Conservation (phyloP, 2,113 vertebrate species). For the Falcunculus frontatus region DNA sequence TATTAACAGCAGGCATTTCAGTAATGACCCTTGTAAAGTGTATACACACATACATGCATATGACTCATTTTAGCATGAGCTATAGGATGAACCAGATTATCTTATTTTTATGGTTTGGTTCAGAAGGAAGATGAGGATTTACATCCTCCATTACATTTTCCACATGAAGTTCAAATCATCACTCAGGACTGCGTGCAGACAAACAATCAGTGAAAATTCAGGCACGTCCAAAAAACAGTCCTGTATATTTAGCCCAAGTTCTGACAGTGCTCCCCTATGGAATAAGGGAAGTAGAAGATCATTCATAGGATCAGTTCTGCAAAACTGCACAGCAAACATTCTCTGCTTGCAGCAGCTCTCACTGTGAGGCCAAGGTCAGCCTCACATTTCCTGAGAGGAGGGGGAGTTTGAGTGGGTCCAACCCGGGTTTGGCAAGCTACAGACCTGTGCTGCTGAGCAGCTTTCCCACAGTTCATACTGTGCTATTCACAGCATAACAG, state of each 20-base stretch:
- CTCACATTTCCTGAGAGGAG: not conserved
- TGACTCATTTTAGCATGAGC: not conserved
- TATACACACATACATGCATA: not conserved
- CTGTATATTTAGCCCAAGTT: not conserved
- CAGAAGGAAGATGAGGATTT: not conserved
- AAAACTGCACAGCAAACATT: not conserved
- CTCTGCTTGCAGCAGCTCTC: not conserved
- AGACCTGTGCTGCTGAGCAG: not conserved
- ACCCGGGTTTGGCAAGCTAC: not conserved
- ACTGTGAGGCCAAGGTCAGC: not conserved
- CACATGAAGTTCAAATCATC: not conserved
- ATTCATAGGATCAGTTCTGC: not conserved
- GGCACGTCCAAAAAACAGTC: not conserved
- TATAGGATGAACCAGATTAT: not conserved
- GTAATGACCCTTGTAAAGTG: not conserved
- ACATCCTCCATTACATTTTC: not conserved
- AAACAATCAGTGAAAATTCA: not conserved
- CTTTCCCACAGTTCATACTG: not conserved
- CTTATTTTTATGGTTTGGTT: not conserved
- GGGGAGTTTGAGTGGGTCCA: not conserved
- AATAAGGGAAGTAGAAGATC: not conserved
- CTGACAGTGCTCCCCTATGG: not conserved
- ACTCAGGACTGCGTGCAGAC: not conserved
- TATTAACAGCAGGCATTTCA: not conserved
- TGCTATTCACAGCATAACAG: not conserved